Evolutionary conservation across 2,797 vertebrate genomes (phyloP).

Genomic region (Spea hammondii): DNA sequence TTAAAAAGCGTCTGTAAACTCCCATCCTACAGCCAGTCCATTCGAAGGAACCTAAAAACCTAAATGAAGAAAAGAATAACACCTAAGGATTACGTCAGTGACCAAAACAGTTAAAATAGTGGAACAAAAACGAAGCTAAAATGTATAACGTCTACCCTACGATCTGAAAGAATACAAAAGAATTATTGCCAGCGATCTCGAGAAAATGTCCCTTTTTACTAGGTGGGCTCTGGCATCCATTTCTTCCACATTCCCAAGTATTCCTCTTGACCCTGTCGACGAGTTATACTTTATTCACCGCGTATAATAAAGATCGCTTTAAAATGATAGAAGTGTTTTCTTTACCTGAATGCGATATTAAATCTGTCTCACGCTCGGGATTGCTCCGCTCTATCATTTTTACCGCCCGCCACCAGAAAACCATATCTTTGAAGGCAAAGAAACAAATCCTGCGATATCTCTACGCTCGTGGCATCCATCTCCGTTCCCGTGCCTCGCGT

Average conservation of each 20-base stretch:
- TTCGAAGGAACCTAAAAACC: too few relatives aligned
- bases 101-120: too few relatives aligned
- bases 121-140: too few relatives aligned
- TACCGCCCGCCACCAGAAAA: conserved; percentile 15
- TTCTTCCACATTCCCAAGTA: conserved; percentile 14
- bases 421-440: conserved; percentile 12
- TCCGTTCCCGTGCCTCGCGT: not conserved
- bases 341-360: conserved; percentile 40
- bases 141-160: too few relatives aligned
- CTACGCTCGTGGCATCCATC: conserved; percentile 14
- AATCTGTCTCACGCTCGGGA: conserved; percentile 31
- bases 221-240: conserved; percentile 22
- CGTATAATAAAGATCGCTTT: conserved; percentile 22
- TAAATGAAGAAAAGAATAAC: not conserved
- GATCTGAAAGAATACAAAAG: not conserved
- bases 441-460: conserved; percentile 14
- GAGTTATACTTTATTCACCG: conserved; percentile 6
- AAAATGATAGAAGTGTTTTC: conserved; percentile 33
- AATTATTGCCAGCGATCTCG: conserved; percentile 9
- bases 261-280: conserved; percentile 21
- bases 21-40: too few relatives aligned
- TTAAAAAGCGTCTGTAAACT: too few relatives aligned
- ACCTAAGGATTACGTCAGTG: not conserved
- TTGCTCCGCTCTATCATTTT: conserved; percentile 36
- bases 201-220: conserved; percentile 6